These are phyloP conservation scores for Lagenorhynchus albirostris DNA, from an alignment of 2,113 vertebrate genomes.

Conservation along the genomic window DNA sequence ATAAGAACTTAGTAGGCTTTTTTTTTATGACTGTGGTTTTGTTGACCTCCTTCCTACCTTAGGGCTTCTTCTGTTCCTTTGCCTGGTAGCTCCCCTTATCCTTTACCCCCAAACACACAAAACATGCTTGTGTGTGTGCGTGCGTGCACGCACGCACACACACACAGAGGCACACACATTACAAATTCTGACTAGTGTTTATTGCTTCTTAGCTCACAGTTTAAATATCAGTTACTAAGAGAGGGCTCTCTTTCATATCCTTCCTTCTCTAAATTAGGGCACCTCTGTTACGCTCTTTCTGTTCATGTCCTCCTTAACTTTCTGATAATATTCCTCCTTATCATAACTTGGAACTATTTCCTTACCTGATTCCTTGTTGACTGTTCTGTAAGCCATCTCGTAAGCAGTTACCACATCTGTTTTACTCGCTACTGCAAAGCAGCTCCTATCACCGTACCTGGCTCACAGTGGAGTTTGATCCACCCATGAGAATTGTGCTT, in stretches of 20 bases:
- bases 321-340: not conserved
- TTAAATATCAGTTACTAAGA: not conserved
- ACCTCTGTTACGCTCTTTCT: not conserved
- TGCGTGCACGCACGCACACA: fast-evolving
- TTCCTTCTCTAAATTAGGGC: not conserved
- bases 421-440: not conserved
- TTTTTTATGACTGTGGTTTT: not conserved
- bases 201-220: not conserved
- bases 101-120: not conserved
- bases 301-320: not conserved
- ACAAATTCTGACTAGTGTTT: not conserved
- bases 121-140: too few species aligned
- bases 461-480: not conserved
- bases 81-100: not conserved
- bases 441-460: not conserved
- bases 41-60: not conserved
- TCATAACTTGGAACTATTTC: not conserved
- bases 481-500: not conserved
- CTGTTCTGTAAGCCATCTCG: not conserved
- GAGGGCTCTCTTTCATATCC: not conserved
- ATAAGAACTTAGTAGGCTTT: not conserved
- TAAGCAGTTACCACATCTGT: not conserved
- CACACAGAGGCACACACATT: not conserved
- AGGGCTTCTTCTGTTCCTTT: not conserved
- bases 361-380: not conserved